Evolutionary conservation across 1,140 invertebrate species (phyloP).

Genomic region (Cotesia glomerata): DNA sequence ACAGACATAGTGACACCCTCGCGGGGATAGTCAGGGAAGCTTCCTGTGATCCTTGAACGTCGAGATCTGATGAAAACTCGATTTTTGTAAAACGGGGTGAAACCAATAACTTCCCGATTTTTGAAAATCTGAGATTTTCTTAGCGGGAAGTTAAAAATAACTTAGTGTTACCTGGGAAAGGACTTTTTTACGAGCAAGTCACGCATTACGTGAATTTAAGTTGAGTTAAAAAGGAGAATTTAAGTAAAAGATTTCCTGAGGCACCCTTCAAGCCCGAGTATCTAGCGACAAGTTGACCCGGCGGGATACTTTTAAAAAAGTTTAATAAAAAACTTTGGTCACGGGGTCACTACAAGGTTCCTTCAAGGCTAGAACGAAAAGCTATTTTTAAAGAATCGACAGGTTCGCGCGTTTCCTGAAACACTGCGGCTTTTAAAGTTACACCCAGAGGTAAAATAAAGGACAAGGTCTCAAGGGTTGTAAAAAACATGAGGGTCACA

Average conservation of each 20-base stretch:
- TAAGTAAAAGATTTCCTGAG: constrained; percentile 3
- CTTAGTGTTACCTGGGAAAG: too few relatives aligned
- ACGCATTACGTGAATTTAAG: constrained; percentile 7
- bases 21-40: too few relatives aligned
- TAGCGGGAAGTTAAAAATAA: too few relatives aligned
- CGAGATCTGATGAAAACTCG: too few relatives aligned
- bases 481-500: constrained; percentile 16
- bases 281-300: background rate
- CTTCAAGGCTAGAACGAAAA: constrained; percentile 53
- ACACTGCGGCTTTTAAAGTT: constrained; percentile 52
- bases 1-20: too few relatives aligned
- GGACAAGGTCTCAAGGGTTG: constrained; percentile 36
- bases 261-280: constrained; percentile 6
- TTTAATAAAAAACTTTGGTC: constrained; percentile 34
- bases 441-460: constrained; percentile 29
- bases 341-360: constrained; percentile 43
- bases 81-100: too few relatives aligned
- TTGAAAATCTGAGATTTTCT: too few relatives aligned
- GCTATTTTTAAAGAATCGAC: constrained; percentile 44
- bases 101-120: too few relatives aligned
- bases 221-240: constrained; percentile 2
- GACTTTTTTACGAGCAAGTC: background rate
- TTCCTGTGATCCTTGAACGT: too few relatives aligned
- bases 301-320: constrained; percentile 15
- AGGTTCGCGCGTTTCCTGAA: constrained; percentile 53